Base-by-base conservation (phyloP, 2,888 invertebrate genomes). In the Caenorhabditis macrosperma region DNA sequence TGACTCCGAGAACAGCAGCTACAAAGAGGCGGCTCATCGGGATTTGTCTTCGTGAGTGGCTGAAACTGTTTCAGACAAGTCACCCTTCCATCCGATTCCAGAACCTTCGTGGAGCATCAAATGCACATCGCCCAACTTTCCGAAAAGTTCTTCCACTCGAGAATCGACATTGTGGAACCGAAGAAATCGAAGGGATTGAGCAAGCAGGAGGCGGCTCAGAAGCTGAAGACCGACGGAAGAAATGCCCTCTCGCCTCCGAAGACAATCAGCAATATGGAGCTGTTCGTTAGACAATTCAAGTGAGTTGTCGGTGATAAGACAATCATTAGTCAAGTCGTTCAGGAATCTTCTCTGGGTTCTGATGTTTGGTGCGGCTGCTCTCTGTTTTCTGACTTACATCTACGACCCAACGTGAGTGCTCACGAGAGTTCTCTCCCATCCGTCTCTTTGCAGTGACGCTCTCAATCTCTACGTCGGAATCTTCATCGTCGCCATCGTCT, bases 281-380 rank as follows among this genome's bases (percentile, higher is more conserved):
- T 88, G 15, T 88, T 88, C 71, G 72, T 79, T 7, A 78, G 85
- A 41, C 88, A 88, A 46, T 88, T 88, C 77, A 81, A 87, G 59
- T 72, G 3, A 63, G 60, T 52, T 30, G 0, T 10, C 22, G 20
- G 5, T 17, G 30, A 57, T 24, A 38, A 28, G 15, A 10, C 10
- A n/a, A n/a, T n/a, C n/a, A n/a, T n/a, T n/a, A n/a, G n/a, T n/a
- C n/a, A n/a, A n/a, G n/a, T 12, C 24, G 52, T 71, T 46, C n/a
- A 72, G 71, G 55, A 86, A 88, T 66, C 85, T 87, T 52, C 86
- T 88, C 48, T 88, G 88, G 88, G 28, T 88, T n/a, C 82, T 88
- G 7, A 79, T 88, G 67, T 79, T 87, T 55, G 86, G 85, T 9
- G 85, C 86, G 4, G 85, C 84, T 9, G 64, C 82, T 5, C 72